Evolutionary conservation across 53 echinoderm and acorn worm species (phyloP), one percentile per base, ranked within the genome.

Genomic region (Astropecten irregularis): DNA sequence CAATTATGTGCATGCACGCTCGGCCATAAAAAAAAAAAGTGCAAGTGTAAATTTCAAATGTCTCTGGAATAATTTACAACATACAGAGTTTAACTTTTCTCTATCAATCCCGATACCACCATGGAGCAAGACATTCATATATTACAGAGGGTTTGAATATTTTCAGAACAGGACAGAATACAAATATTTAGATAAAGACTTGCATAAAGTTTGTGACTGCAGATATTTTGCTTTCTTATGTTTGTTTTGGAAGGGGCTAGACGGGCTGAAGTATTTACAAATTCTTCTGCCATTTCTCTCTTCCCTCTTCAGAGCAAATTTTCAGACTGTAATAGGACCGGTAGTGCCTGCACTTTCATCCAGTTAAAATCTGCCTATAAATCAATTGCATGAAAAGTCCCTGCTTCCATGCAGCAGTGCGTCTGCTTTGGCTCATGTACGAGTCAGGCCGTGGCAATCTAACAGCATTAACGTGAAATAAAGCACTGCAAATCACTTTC

Each of bases 171-270:
- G 22, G 53, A 40, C 38, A 79, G 44, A 79, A 79, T 28, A 30
- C 79, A 79, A 79, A 79, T 79, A 79, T 79, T 79, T 79, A 79
- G 40, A 79, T 29, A 27, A 38, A 62, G n/a, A 6, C 42, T 42
- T 8, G 42, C 6, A 42, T 6, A 42, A 8, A 11, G 42, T 11
- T 11, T 42, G 42, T 42, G 42, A 42, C 6, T 6, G 42, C 42
- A 11, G 42, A 42, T 42, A 42, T 42, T 42, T 42, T 42, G n/a
- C n/a, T 42, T 42, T 42, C 11, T 42, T 42, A 8, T 42, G 6
- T 42, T 42, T 42, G 6, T 42, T 42, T 42, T 42, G 42, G 42
- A 11, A 11, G 42, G 42, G 42, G 42, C n/a, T n/a, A n/a, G n/a
- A n/a, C n/a, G n/a, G n/a, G n/a, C 56, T 76, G 46, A 46, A 13